phyloP scores from a whole-genome alignment of 2,113 vertebrate species.

The Willisornis vidua region DNA sequence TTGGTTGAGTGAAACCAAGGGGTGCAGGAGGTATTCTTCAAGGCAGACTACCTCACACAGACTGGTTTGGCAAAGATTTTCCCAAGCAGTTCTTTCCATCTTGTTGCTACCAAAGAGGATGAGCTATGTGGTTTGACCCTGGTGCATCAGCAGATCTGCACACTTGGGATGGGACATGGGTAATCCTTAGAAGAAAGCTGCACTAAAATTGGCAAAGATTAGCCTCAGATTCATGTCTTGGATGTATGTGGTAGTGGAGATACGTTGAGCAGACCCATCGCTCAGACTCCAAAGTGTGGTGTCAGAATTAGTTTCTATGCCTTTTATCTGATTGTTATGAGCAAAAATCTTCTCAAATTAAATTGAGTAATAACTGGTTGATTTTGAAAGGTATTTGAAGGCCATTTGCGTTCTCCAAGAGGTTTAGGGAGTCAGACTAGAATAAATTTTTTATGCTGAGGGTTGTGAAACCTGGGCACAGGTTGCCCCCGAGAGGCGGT shows the following conservation, averaged over 20 bases:
- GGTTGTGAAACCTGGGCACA: neutral
- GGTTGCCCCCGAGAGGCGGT: neutral
- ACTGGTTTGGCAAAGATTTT: neutral
- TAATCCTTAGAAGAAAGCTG: neutral
- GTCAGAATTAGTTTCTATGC: neutral
- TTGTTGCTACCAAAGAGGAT: neutral
- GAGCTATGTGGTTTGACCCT: neutral
- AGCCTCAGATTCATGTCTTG: neutral
- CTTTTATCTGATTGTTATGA: neutral
- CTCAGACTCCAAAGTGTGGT: neutral
- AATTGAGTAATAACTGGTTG: neutral
- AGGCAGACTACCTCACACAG: neutral
- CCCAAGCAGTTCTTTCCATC: neutral
- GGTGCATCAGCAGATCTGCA: neutral
- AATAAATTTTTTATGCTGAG: neutral
- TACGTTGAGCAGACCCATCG: neutral
- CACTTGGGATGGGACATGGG: fast-evolving
- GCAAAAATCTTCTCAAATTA: neutral
- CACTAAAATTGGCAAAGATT: neutral
- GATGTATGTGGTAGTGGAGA: neutral
- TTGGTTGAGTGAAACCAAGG: neutral
- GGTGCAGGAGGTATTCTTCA: neutral
- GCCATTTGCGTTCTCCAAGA: neutral
- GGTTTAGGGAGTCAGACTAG: neutral
- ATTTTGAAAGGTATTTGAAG: neutral